A percentile compares a stretch with the other conserved stretches of the same genome.
Evolutionary conservation across 92 coral and sea anemone genomes (phyloP).

Genomic region (Porites cylindrica): DNA sequence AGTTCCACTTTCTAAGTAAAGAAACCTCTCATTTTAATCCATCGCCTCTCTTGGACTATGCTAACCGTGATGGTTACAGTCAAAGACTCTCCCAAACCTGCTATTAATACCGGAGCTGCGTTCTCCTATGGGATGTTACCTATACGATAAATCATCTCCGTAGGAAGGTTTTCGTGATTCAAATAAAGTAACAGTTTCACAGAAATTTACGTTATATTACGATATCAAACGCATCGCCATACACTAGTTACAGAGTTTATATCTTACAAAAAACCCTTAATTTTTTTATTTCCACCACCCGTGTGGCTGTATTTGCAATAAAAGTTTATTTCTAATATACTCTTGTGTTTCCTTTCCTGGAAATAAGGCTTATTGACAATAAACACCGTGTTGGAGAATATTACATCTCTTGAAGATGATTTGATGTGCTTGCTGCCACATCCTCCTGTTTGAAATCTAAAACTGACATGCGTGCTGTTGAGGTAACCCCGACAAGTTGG

Average conservation of each 20-base stretch:
- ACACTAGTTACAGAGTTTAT: neutral
- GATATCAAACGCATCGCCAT: neutral
- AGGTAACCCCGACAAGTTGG: slow-evolving; percentile 55
- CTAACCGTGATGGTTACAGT: too few species aligned
- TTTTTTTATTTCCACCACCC: neutral
- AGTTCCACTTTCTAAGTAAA: too few species aligned
- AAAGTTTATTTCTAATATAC: slow-evolving; percentile 16
- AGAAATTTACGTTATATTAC: too few species aligned
- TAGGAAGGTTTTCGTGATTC: too few species aligned
- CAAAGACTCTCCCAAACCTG: too few species aligned
- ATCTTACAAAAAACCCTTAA: slow-evolving; percentile 20
- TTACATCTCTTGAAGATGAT: slow-evolving; percentile 6
- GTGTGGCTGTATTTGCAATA: slow-evolving; percentile 27
- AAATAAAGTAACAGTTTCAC: too few species aligned
- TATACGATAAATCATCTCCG: too few species aligned
- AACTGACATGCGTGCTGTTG: slow-evolving; percentile 59
- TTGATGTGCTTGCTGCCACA: slow-evolving; percentile 65
- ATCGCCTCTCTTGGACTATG: too few species aligned
- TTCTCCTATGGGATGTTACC: too few species aligned
- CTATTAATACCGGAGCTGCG: too few species aligned
- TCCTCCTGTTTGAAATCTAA: slow-evolving; percentile 61
- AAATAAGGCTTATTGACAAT: slow-evolving; percentile 7
- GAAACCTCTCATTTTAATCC: too few species aligned
- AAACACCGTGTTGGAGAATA: slow-evolving; percentile 29
- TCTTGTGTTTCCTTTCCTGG: neutral